A percentile compares a stretch with the other conserved stretches of the same genome.
Evolutionary conservation across 23 tunicate genomes (phyloP).

Genomic region (Oikopleura dioica): DNA sequence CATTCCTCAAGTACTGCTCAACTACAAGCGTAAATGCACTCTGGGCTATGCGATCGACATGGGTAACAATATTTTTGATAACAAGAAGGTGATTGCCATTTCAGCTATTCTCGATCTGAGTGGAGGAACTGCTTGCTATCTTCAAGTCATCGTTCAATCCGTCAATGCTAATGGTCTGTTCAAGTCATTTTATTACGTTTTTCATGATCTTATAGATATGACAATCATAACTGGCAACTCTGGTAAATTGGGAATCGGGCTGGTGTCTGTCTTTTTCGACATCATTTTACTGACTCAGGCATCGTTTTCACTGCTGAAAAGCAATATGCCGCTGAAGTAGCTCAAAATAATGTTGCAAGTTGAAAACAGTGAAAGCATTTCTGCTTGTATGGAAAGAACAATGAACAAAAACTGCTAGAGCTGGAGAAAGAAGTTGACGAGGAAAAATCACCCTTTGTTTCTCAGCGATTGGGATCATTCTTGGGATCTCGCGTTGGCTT

Average conservation of each 20-base stretch:
- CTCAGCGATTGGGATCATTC: not conserved
- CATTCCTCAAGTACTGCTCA: not conserved
- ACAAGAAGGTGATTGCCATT: too few relatives aligned
- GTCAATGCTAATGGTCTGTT: not conserved
- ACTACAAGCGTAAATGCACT: not conserved
- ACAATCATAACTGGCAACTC: not conserved
- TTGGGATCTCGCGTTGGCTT: constrained; percentile 2
- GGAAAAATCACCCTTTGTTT: not conserved
- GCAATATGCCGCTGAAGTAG: too few relatives aligned
- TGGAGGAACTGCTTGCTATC: not conserved
- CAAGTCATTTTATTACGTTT: too few relatives aligned
- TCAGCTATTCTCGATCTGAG: not conserved
- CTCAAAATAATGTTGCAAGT: too few relatives aligned
- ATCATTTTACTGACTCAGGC: constrained; percentile 1
- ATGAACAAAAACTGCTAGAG: not conserved
- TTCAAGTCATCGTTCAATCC: not conserved
- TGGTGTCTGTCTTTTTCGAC: constrained; percentile 6
- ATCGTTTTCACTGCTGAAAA: too few relatives aligned
- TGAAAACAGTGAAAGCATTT: too few relatives aligned
- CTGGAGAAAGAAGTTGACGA: not conserved
- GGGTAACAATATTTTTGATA: not conserved
- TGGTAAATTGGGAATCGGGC: constrained; percentile 3
- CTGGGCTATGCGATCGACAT: not conserved
- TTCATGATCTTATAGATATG: not conserved
- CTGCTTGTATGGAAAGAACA: constrained; percentile 3